Base-by-base conservation (phyloP, 2,113 vertebrate genomes). In the Ophiodon elongatus region DNA sequence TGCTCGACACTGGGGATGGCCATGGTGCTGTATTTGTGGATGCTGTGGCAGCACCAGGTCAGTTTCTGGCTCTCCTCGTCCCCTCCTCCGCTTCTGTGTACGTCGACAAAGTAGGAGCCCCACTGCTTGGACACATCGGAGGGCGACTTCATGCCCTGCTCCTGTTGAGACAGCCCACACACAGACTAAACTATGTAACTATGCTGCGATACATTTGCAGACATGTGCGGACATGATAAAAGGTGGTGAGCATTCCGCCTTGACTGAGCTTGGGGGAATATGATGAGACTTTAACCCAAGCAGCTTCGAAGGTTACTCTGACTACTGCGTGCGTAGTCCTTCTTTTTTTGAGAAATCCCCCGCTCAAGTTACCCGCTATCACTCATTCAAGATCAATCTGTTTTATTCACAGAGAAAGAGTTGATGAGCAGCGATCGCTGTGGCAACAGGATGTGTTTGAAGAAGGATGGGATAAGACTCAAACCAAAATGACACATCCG, bases 81-180 rank as follows among this genome's bases (percentile, higher is more conserved):
- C 5, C 89, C 95, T 86, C 94, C 96, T 74, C 77, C 85, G 27
- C 92, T 88, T 9, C 85, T 91, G 64, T 95, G 73, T 4, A 90
- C 90, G 66, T 99, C 98, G 65, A 96, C 75, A 88, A 99, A 99
- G 93, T 97, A 99, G 45, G 97, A 99, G 66, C 97, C 98, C 98
- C 98, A 99, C 88, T 97, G 97, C 62, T 96, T 93, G 73, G 98
- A 99, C 6, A 84, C 57, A 3, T 91, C 95, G 6, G 96, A 96
- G 33, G 96, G 96, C 52, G 94, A 88, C 93, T 97, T 95, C 87
- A 94, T 94, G 66, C 95, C 93, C 80, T 95, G 93, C 39, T 70
- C 94, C 97, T 98, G 94, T 71, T 15, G 59, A 84, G 56, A 72
- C 37, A 83, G 56, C 60, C 35, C 8, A 80, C 64, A 84, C 52